Base-by-base conservation (phyloP, 2,888 invertebrate genomes). In the Piscicola geometra region DNA sequence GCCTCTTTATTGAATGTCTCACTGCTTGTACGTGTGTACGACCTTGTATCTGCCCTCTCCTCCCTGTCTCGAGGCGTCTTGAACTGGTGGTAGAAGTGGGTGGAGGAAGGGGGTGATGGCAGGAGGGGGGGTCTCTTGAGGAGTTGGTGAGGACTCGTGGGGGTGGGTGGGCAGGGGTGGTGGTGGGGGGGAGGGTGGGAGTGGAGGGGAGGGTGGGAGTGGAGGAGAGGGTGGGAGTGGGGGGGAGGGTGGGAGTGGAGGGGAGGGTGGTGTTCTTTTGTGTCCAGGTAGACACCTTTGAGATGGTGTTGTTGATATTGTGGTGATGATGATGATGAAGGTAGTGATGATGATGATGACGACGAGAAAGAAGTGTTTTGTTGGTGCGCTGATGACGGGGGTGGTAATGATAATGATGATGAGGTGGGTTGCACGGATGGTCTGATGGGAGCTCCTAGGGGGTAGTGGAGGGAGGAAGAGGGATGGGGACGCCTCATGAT, bases 361-460 rank as follows among this genome's bases (percentile, higher is more conserved):
- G 64, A 64, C 3, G 64, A n/a, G 5, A 64, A 64, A 3, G 21
- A 3, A 28, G 5, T 3, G n/a, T n/a, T 3, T n/a, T 5, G 21
- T 5, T 3, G 21, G 30, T 5, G 21, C 3, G 64, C 5, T 64
- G 64, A 30, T 21, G 64, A 30, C n/a, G 64, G 64, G 5, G 30
- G 64, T n/a, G 64, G 64, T 30, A 64, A 64, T 64, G 64, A 64
- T 64, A 30, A 64, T 64, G 64, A 64, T 64, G 64, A 64, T 21
- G 64, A 21, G 9, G 30, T 64, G 5, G 5, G 9, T n/a, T 28
- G 30, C 1, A 41, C 50, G n/a, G 30, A 15, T 3, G 71, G 21
- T 25, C 30, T 30, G 30, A 52, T 35, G 1, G 56, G 21, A 66
- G 66, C 66, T n/a, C 12, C 66, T 12, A 66, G 15, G 47, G n/a